These are phyloP conservation scores for Caenorhabditis japonica DNA, from an alignment of 2,888 invertebrate species.

Conservation along the genomic window DNA sequence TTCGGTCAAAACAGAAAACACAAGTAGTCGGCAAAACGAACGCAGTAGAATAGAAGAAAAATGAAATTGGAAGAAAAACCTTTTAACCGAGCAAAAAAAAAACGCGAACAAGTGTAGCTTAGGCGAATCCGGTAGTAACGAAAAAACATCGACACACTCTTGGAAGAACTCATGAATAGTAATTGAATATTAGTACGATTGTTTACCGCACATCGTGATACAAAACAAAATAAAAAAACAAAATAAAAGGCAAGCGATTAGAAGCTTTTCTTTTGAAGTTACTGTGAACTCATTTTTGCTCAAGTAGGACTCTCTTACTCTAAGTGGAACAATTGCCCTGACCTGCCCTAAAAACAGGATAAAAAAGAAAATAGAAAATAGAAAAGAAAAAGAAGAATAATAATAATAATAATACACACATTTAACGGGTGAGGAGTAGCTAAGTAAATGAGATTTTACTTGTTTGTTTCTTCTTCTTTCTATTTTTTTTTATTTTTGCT, in stretches of 20 bases:
- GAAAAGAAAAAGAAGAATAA: background rate
- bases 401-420: slow-evolving; percentile 23
- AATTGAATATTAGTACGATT: slow-evolving; percentile 57
- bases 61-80: slow-evolving; percentile 5
- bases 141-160: slow-evolving; percentile 18
- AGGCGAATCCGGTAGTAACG: slow-evolving; percentile 20
- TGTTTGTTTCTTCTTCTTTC: slow-evolving; percentile 28
- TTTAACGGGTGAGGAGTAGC: slow-evolving; percentile 34
- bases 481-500: slow-evolving; percentile 8
- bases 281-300: slow-evolving; percentile 29
- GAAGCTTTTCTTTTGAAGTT: slow-evolving; percentile 35
- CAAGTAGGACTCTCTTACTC: background rate
- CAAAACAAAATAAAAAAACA: no score
- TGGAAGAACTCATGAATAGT: slow-evolving; percentile 49
- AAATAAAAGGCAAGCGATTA: slow-evolving; percentile 37
- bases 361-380: no score
- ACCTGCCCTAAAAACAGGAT: no score
- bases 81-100: slow-evolving; percentile 25
- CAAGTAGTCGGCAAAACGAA: slow-evolving; percentile 24
- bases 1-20: slow-evolving; percentile 22
- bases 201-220: slow-evolving; percentile 49
- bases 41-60: background rate
- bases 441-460: slow-evolving; percentile 47
- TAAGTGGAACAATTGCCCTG: no score
- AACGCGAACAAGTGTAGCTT: slow-evolving; percentile 16